A percentile compares a stretch with the other conserved stretches of the same genome.
phyloP scores from a whole-genome alignment of 2,113 vertebrate genomes.

The Sylvilagus bachmani region DNA sequence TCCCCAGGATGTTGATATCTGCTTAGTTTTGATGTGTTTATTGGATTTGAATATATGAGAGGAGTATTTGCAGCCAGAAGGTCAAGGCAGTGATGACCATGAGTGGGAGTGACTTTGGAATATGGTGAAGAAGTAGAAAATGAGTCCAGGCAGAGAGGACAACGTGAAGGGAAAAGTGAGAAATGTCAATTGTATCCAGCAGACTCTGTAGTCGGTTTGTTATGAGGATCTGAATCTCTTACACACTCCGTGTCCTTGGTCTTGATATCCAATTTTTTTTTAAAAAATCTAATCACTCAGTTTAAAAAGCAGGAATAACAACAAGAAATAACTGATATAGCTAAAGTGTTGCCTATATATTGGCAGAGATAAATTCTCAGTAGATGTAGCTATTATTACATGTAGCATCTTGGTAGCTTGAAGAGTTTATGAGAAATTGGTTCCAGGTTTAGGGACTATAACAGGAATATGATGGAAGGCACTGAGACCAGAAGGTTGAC shows the following conservation, averaged over 20 bases:
- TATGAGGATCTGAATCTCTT: neutral
- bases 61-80: neutral
- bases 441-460: neutral
- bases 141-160: no score
- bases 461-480: neutral
- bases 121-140: neutral
- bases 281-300: neutral
- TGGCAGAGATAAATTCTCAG: neutral
- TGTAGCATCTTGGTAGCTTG: neutral
- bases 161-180: neutral
- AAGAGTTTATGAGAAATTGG: neutral
- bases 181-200: neutral
- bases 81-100: neutral
- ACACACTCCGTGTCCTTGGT: neutral
- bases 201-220: neutral
- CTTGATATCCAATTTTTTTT: neutral
- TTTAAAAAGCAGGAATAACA: neutral
- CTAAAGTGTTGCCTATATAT: neutral
- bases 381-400: neutral
- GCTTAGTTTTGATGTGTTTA: neutral
- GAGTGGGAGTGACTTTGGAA: neutral
- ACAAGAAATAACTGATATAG: neutral
- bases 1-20: neutral
- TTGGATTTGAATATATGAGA: neutral
- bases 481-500: neutral